Conservation (phyloP, 2,113 vertebrate genomes). For the Glaucomys volans region DNA sequence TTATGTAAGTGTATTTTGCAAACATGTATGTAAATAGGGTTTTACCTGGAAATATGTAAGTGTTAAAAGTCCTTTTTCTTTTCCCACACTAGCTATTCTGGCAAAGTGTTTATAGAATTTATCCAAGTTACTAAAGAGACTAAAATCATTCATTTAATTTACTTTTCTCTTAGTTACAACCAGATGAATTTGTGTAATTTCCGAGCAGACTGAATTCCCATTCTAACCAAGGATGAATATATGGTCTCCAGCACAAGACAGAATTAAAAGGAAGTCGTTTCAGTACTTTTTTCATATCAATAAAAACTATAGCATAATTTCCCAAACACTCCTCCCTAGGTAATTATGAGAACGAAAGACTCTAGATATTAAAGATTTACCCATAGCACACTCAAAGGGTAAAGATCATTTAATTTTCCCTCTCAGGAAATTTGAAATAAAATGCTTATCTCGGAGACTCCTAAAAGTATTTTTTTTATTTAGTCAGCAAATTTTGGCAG, state of each 20-base stretch:
- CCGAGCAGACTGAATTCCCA: not conserved
- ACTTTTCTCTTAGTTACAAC: slow-evolving; percentile 9
- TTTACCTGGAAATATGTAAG: slow-evolving; percentile 41
- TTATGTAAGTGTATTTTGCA: not conserved
- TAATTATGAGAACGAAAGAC: slow-evolving; percentile 28
- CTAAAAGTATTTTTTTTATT: slow-evolving; percentile 34
- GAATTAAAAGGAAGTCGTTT: not conserved
- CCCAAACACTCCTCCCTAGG: not conserved
- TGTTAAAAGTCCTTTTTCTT: not conserved
- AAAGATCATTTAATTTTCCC: slow-evolving; percentile 5
- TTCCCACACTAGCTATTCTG: not conserved
- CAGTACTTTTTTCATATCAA: slow-evolving; percentile 1
- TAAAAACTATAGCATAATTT: not conserved
- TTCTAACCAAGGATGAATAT: not conserved
- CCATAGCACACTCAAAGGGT: not conserved
- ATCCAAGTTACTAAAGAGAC: slow-evolving; percentile 1
- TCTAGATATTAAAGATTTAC: slow-evolving; percentile 4
- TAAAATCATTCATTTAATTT: not conserved
- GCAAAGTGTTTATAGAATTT: slow-evolving; percentile 57
- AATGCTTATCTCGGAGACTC: slow-evolving; percentile 26
- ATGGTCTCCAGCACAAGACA: not conserved
- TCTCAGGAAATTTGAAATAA: slow-evolving; percentile 40
- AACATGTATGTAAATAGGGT: not conserved
- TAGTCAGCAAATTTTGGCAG: slow-evolving; percentile 41
- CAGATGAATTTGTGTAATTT: not conserved